A percentile compares a stretch with the other conserved stretches of the same genome.
phyloP scores from a whole-genome alignment of 2,888 invertebrate genomes.

The Cyclophora punctaria region DNA sequence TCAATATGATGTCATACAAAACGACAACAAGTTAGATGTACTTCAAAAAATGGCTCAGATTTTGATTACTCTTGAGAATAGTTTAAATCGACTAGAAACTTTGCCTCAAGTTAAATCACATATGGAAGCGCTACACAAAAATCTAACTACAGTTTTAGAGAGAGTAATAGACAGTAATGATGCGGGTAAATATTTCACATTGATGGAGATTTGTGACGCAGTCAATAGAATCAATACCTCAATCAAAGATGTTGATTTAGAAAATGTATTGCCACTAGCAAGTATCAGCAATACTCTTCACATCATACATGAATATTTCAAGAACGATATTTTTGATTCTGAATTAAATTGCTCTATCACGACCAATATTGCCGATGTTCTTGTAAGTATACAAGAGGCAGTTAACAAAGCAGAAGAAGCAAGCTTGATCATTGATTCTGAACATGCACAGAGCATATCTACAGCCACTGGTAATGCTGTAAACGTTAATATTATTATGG shows the following conservation, averaged over 20 bases:
- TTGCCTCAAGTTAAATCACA: slow-evolving; percentile 39
- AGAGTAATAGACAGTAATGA: slow-evolving; percentile 72
- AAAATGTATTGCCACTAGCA: slow-evolving; percentile 40
- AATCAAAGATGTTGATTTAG: slow-evolving; percentile 43
- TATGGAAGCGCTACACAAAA: slow-evolving; percentile 59
- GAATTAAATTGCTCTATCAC: slow-evolving; percentile 47
- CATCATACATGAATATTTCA: slow-evolving; percentile 47
- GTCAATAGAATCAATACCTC: slow-evolving; percentile 50
- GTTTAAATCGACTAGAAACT: slow-evolving; percentile 41
- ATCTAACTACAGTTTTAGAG: slow-evolving; percentile 73
- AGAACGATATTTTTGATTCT: slow-evolving; percentile 44
- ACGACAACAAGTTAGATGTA: slow-evolving; percentile 58
- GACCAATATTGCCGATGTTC: slow-evolving; percentile 41
- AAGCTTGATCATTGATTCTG: slow-evolving; percentile 42
- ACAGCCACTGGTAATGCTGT: slow-evolving; percentile 17
- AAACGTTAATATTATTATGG: slow-evolving; percentile 41
- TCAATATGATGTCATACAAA: slow-evolving; percentile 52
- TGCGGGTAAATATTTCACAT: slow-evolving; percentile 48
- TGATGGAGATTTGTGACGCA: slow-evolving; percentile 57
- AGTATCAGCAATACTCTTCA: slow-evolving; percentile 50
- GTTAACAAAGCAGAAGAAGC: slow-evolving; percentile 48
- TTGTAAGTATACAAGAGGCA: slow-evolving; percentile 45
- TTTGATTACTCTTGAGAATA: slow-evolving; percentile 58
- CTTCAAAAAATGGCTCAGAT: slow-evolving; percentile 67
- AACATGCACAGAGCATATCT: slow-evolving; percentile 39